These are phyloP conservation scores for Athalia cordata DNA, from an alignment of 2,888 invertebrate species.

Conservation along the genomic window DNA sequence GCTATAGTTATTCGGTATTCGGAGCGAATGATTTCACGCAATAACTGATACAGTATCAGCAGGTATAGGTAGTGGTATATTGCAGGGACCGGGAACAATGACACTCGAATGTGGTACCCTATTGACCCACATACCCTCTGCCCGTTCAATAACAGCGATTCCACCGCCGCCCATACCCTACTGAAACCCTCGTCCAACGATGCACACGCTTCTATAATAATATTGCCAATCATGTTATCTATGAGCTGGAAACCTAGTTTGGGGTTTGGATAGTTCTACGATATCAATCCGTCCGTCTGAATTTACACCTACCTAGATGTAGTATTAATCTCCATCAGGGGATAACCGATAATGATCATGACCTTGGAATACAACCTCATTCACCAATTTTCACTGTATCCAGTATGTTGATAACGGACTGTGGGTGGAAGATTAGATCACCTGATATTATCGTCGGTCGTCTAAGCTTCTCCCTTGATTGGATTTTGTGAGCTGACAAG, in stretches of 20 bases:
- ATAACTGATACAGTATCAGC: conserved; percentile 25
- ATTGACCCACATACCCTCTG: conserved; percentile 27
- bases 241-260: neutral
- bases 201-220: conserved; percentile 21
- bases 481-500: neutral
- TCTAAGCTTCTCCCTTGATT: neutral
- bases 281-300: neutral
- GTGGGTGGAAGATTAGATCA: neutral
- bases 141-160: conserved; percentile 31
- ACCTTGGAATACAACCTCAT: neutral
- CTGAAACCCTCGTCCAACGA: neutral
- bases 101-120: conserved; percentile 29
- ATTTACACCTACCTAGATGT: neutral
- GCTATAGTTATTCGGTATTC: neutral
- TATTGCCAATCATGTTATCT: conserved; percentile 24
- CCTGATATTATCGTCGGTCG: neutral
- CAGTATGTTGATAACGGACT: neutral
- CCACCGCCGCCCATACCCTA: conserved; percentile 7
- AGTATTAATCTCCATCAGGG: neutral
- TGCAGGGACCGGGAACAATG: conserved; percentile 7
- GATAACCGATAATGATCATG: neutral
- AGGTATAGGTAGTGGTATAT: neutral
- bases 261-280: neutral
- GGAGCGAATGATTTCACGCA: conserved; percentile 19
- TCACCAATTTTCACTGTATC: too few species aligned